Base-by-base conservation (phyloP, 2,888 invertebrate species). In the Diploptera punctata region DNA sequence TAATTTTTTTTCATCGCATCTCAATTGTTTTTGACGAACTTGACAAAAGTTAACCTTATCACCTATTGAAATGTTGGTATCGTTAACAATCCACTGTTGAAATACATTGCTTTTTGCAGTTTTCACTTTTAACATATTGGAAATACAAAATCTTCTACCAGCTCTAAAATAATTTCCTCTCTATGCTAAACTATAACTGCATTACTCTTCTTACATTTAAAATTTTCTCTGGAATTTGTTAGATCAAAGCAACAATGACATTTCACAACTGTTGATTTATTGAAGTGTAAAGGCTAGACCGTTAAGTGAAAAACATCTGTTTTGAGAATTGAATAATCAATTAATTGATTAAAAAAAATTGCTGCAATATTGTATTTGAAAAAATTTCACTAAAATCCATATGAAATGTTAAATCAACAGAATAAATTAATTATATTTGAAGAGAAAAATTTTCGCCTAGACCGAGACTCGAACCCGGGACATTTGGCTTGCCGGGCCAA, bases 401-500 rank as follows among this genome's bases (percentile, higher is more conserved):
- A 13, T 38, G 38, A 38, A 38, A 24, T 44, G 4, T 21, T 44
- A 26, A 33, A 33, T n/a, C n/a, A 62, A 19, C 19, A 71, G 1
- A 49, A 43, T 73, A 16, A 16, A 26, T n/a, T 68, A 29, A 54
- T 21, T 18, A n/a, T n/a, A n/a, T n/a, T n/a, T n/a, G n/a, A n/a
- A n/a, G n/a, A n/a, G n/a, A n/a, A n/a, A n/a, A n/a, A n/a, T n/a
- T n/a, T n/a, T n/a, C n/a, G n/a, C n/a, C n/a, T n/a, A n/a, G n/a
- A n/a, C n/a, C n/a, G n/a, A n/a, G n/a, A n/a, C n/a, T n/a, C n/a
- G n/a, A n/a, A n/a, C n/a, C n/a, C n/a, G n/a, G n/a, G n/a, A n/a
- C n/a, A n/a, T n/a, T n/a, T n/a, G n/a, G n/a, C n/a, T n/a, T n/a
- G n/a, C n/a, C n/a, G n/a, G n/a, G n/a, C n/a, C n/a, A n/a, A n/a